Evolutionary conservation across 2,888 invertebrate genomes (phyloP).

Genomic region (Watsonalla cultraria): DNA sequence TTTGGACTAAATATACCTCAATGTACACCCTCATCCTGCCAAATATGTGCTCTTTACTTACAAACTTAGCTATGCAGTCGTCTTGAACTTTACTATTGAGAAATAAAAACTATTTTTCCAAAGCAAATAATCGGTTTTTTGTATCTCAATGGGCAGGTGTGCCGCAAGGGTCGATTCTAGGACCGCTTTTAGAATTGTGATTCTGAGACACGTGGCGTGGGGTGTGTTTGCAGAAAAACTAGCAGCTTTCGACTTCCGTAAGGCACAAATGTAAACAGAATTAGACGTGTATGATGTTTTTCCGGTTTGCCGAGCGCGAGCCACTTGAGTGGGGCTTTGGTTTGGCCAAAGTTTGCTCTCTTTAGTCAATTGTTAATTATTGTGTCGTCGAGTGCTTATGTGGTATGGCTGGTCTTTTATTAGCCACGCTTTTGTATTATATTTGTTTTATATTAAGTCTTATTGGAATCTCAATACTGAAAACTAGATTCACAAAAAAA

Average conservation of each 20-base stretch:
- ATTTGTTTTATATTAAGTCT: neutral
- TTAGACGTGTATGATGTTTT: constrained; percentile 73
- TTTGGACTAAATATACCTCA: constrained; percentile 75
- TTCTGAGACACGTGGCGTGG: constrained; percentile 70
- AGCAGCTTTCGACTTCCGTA: constrained; percentile 70
- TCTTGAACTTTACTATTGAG: constrained; percentile 25
- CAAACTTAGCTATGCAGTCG: constrained; percentile 26
- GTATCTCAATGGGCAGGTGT: constrained; percentile 62
- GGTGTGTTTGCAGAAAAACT: constrained; percentile 67
- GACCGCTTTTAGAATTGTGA: constrained; percentile 69
- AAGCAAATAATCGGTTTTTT: constrained; percentile 14
- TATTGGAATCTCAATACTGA: too few relatives aligned
- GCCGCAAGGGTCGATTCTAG: constrained; percentile 61
- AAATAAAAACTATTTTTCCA: constrained; percentile 33
- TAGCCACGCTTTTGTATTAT: too few relatives aligned
- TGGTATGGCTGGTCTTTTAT: neutral
- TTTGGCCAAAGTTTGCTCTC: constrained; percentile 47
- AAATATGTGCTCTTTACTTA: constrained; percentile 59
- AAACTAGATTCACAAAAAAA: too few relatives aligned
- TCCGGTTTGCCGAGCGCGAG: constrained; percentile 63
- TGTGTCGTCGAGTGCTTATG: neutral
- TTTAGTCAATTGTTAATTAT: constrained; percentile 3
- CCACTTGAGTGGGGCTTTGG: constrained; percentile 45
- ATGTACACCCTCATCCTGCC: constrained; percentile 77
- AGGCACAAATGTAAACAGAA: constrained; percentile 70